Conservation (phyloP, 1,140 invertebrate genomes). For the Drosophila nikananu region DNA sequence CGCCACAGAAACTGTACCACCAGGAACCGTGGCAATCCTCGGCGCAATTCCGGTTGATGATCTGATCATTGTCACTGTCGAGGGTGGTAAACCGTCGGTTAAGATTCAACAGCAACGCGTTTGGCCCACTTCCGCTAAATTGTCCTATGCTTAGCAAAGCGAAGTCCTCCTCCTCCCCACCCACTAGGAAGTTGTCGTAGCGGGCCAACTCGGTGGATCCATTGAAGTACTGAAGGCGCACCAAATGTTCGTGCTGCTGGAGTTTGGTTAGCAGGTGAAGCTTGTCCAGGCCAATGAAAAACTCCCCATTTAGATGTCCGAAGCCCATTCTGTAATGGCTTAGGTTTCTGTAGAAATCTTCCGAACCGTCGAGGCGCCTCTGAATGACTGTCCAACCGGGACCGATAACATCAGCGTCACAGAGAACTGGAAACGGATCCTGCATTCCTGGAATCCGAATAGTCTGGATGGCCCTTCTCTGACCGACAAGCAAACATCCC, state of each 20-base stretch:
- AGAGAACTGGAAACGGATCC: not conserved
- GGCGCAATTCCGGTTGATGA: not conserved
- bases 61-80: not conserved
- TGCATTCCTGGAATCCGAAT: not conserved
- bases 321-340: not conserved
- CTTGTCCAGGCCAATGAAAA: slow-evolving; percentile 6
- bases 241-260: not conserved
- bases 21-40: not conserved
- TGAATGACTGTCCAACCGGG: slow-evolving; percentile 4
- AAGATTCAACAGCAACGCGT: not conserved
- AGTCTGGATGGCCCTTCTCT: not conserved
- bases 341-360: not conserved
- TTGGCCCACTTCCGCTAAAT: not conserved
- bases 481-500: not conserved
- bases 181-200: not conserved
- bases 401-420: not conserved
- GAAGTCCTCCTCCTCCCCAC: not conserved
- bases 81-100: not conserved
- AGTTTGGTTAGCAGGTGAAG: not conserved
- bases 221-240: slow-evolving; percentile 1
- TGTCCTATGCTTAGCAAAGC: not conserved
- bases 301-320: not conserved
- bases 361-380: not conserved
- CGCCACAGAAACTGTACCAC: slow-evolving; percentile 9
- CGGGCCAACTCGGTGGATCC: not conserved